Base-by-base conservation (phyloP, 1,140 invertebrate species). In the Drosophila navojoa region DNA sequence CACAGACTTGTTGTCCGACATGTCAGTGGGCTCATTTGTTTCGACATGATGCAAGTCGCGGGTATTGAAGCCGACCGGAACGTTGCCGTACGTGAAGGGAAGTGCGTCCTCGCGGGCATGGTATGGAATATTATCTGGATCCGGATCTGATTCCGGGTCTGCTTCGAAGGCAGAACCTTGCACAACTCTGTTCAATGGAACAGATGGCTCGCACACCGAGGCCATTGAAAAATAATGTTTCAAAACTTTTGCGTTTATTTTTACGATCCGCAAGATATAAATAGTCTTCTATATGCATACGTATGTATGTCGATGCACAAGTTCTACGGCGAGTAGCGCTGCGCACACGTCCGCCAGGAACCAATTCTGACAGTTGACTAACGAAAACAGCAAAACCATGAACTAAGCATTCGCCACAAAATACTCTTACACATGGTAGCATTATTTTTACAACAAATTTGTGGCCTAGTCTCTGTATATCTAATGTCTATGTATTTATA, bases 21-120 rank as follows among this genome's bases (percentile, higher is more conserved):
- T 61, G 7, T 69, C 50, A 5, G 61, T 16, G 13, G 35, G 35
- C 7, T 54, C 54, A 1, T 66, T 67, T 0, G 40, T 52, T 2
- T 5, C 35, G 2, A 77, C 54, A 64, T 82, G 77, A 32, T 82
- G 79, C 10, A 78, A 55, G 10, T 73, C 50, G 22, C 69, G 79
- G 25, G 57, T 66, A 45, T 62, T 60, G 19, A 80, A 79, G 4
- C 76, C 79, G 4, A 61, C 61, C 6, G 87, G 77, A 15, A 94
- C 90, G 13, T 92, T 92, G 9, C 95, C 95, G 92, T 96, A 97
- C 9, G 94, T 95, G 86, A 97, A 97, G 2, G 96, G 96, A 42
- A 94, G 93, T 49, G 95, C 95, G 82, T 96, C 94, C 69, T 95
- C 94, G 15, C 96, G 92, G 7, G 96, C 95, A 93, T 96, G 96